phyloP scores from a whole-genome alignment of 2,888 invertebrate species.

The Pantelozetes paolii region DNA sequence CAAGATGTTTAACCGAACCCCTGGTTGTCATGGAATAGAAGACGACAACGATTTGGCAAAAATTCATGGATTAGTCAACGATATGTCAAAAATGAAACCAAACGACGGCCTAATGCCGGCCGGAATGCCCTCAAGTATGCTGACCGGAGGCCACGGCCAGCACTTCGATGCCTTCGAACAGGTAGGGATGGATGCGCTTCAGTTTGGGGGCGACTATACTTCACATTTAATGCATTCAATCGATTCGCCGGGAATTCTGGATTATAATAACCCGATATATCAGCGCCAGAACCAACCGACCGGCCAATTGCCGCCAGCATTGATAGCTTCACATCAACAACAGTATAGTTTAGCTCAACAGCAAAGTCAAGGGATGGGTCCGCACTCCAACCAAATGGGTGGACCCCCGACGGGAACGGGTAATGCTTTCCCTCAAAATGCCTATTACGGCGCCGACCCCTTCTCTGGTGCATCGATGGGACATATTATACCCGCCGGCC shows the following conservation, averaged over 20 bases:
- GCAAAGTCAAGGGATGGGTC: slow-evolving; percentile 37
- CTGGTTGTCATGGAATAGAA: slow-evolving; percentile 84
- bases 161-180: slow-evolving; percentile 52
- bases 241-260: slow-evolving; percentile 54
- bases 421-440: slow-evolving; percentile 60
- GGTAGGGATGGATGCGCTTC: slow-evolving; percentile 53
- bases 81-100: slow-evolving; percentile 45
- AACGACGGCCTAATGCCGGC: slow-evolving; percentile 49
- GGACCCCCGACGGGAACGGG: slow-evolving; percentile 61
- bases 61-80: slow-evolving; percentile 10
- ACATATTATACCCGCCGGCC: slow-evolving; percentile 44
- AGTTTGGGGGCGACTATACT: slow-evolving; percentile 51
- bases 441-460: slow-evolving; percentile 48
- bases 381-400: background rate
- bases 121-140: slow-evolving; percentile 53
- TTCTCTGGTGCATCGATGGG: slow-evolving; percentile 48
- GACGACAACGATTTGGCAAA: slow-evolving; percentile 57
- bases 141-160: slow-evolving; percentile 46
- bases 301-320: slow-evolving; percentile 35
- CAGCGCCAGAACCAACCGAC: slow-evolving; percentile 16
- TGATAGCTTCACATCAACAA: slow-evolving; percentile 37
- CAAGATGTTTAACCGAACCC: slow-evolving; percentile 67
- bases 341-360: slow-evolving; percentile 39
- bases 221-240: slow-evolving; percentile 53
- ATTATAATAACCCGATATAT: slow-evolving; percentile 49